Conservation (phyloP, 2,113 vertebrate genomes). For the Malurus alboscapulatus region DNA sequence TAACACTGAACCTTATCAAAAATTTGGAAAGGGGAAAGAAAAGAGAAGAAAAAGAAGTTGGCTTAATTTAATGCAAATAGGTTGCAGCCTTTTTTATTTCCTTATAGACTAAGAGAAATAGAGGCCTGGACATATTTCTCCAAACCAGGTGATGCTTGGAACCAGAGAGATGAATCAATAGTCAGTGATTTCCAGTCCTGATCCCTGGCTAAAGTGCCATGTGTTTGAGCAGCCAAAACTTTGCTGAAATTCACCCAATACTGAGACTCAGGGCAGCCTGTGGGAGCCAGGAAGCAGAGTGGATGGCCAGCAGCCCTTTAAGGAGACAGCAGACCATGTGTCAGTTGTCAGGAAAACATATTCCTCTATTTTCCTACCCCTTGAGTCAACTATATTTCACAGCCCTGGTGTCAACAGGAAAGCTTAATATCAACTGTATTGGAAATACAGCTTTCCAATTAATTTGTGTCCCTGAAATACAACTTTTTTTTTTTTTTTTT, state of each 20-base stretch:
- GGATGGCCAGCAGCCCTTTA: constrained; percentile 25
- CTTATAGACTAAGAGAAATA: not conserved
- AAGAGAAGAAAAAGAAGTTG: not conserved
- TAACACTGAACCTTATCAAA: not conserved
- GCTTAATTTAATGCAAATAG: not conserved
- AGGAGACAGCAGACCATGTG: constrained; percentile 41
- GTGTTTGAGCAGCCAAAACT: not conserved
- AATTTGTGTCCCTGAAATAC: constrained; percentile 12
- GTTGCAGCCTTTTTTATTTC: not conserved
- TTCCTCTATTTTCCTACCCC: constrained; percentile 40
- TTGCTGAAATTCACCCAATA: not conserved
- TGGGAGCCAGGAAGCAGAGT: not conserved
- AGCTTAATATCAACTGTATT: constrained; percentile 19
- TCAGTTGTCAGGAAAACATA: constrained; percentile 60
- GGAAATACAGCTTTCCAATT: constrained; percentile 42
- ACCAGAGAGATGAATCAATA: not conserved
- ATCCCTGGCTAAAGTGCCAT: not conserved
- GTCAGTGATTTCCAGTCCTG: not conserved
- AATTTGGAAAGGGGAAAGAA: not conserved
- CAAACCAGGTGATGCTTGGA: not conserved
- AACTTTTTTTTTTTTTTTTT: not conserved
- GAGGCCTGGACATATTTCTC: not conserved
- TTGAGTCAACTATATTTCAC: constrained; percentile 63
- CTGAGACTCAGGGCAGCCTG: not conserved
- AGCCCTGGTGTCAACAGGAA: constrained; percentile 9